Conservation (phyloP, 1,140 invertebrate genomes). For the Artemia franciscana region DNA sequence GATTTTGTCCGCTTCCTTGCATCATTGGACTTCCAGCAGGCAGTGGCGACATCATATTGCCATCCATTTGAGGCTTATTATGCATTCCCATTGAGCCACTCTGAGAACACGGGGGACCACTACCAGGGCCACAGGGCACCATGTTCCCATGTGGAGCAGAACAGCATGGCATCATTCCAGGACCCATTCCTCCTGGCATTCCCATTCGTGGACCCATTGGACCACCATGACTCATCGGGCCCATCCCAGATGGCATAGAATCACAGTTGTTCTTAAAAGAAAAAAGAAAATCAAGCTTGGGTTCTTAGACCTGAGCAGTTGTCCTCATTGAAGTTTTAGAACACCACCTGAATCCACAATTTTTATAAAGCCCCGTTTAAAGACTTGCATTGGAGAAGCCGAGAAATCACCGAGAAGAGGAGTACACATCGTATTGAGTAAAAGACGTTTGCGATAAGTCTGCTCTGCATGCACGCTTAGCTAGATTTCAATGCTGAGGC, state of each 20-base stretch:
- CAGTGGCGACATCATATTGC: conserved; percentile 11
- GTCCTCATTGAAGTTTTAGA: no score
- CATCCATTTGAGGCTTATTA: conserved; percentile 10
- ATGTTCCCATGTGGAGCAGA: conserved; percentile 6
- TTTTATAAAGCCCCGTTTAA: no score
- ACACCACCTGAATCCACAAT: no score
- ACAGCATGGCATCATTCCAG: conserved; percentile 9
- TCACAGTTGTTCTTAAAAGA: conserved; percentile 6
- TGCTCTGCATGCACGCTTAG: no score
- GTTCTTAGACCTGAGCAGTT: background rate
- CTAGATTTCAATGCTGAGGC: no score
- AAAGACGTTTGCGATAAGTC: no score
- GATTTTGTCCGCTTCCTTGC: conserved; percentile 13
- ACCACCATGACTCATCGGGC: conserved; percentile 4
- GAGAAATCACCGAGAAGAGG: no score
- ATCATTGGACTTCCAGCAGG: conserved; percentile 10
- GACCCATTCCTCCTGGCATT: conserved; percentile 4
- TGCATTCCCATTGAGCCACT: conserved; percentile 5
- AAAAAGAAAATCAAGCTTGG: conserved; percentile 5
- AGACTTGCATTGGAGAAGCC: no score
- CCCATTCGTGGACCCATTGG: conserved; percentile 6
- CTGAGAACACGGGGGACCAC: conserved; percentile 7
- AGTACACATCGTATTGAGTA: no score
- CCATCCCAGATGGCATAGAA: conserved; percentile 9
- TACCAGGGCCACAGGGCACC: conserved; percentile 8